phyloP scores from a whole-genome alignment of 2,113 vertebrate genomes.

The Theropithecus gelada region DNA sequence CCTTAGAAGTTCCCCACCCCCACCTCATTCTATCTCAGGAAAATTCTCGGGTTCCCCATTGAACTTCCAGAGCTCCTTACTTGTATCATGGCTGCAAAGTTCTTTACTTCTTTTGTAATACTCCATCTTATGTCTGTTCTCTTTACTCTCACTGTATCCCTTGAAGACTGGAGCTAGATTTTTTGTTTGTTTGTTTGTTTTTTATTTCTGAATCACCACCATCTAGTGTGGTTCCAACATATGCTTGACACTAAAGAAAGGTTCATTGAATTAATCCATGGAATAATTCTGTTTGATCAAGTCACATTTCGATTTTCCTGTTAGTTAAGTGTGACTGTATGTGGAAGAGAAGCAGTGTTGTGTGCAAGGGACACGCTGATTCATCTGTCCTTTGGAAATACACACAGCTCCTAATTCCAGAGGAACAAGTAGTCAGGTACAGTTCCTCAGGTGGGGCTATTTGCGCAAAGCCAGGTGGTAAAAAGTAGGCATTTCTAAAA shows the following conservation, averaged over 20 bases:
- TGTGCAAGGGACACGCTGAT: neutral
- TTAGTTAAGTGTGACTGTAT: neutral
- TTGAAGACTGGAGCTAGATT: neutral
- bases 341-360: neutral
- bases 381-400: neutral
- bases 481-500: conserved; percentile 40
- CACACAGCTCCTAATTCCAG: neutral
- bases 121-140: neutral
- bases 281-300: conserved; percentile 25
- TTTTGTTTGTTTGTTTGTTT: neutral
- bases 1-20: neutral
- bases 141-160: neutral
- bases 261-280: neutral
- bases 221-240: neutral
- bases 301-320: neutral
- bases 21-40: neutral
- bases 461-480: neutral
- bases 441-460: neutral
- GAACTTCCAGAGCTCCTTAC: neutral
- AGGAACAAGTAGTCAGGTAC: neutral
- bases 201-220: neutral
- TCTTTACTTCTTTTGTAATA: neutral
- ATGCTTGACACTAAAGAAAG: neutral
- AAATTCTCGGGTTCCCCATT: neutral
- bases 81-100: neutral